Evolutionary conservation across 2,888 invertebrate species (phyloP).

Genomic region (Drosophila niveifrons): DNA sequence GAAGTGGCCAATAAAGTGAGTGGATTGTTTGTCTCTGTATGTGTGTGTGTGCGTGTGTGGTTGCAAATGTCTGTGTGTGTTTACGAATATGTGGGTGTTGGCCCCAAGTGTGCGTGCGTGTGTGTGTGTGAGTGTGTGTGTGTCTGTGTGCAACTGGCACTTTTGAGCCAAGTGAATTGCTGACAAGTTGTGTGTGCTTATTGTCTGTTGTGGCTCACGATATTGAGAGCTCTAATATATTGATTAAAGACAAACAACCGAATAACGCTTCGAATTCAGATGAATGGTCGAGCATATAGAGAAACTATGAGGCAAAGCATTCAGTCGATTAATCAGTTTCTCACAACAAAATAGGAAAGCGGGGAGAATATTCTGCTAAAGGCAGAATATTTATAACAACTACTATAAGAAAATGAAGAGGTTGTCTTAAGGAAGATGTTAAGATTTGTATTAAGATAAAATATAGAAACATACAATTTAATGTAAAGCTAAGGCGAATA

Average conservation of each 20-base stretch:
- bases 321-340: background rate
- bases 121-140: conserved; percentile 18
- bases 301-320: background rate
- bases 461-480: no score
- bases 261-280: conserved; percentile 1
- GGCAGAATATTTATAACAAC: no score
- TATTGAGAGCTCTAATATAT: conserved; percentile 23
- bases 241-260: conserved; percentile 53
- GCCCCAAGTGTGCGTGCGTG: conserved; percentile 1
- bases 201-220: conserved; percentile 23
- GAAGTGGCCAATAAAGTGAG: conserved; percentile 58
- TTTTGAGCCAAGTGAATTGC: conserved; percentile 42
- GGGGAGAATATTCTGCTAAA: background rate
- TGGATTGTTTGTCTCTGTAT: conserved; percentile 17
- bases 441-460: no score
- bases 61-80: conserved; percentile 5
- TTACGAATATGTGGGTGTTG: background rate
- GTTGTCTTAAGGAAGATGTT: no score
- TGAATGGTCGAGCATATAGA: background rate
- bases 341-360: background rate
- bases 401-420: no score
- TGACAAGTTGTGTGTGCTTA: conserved; percentile 32
- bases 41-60: background rate
- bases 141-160: conserved; percentile 28
- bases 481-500: no score